These are phyloP conservation scores for Coenonympha arcania DNA, from an alignment of 2,888 invertebrate species.

Conservation along the genomic window DNA sequence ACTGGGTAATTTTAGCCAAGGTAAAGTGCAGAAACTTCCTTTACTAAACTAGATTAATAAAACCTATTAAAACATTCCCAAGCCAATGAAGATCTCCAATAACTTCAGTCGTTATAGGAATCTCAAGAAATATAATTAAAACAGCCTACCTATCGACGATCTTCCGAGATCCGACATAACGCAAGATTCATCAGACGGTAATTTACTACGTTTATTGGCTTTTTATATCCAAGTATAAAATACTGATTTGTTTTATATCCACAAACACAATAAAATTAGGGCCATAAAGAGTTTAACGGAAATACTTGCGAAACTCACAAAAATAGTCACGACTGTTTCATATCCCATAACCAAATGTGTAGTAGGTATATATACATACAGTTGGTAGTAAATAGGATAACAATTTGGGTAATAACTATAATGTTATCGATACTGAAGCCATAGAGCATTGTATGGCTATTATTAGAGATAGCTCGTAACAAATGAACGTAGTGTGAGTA, in stretches of 20 bases:
- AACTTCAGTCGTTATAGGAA: background rate
- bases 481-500: background rate
- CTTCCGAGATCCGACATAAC: background rate
- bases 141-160: background rate
- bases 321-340: background rate
- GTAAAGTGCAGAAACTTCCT: too few species aligned
- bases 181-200: constrained; percentile 3
- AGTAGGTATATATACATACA: background rate
- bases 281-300: constrained; percentile 2
- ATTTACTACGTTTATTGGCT: constrained; percentile 1
- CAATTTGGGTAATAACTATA: background rate
- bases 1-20: too few species aligned
- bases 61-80: background rate
- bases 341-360: background rate
- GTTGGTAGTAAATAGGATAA: background rate
- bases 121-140: background rate
- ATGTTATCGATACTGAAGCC: constrained; percentile 2
- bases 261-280: constrained; percentile 2
- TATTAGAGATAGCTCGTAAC: background rate
- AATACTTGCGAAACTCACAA: background rate
- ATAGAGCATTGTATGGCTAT: background rate
- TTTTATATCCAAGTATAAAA: constrained; percentile 6
- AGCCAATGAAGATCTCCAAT: background rate
- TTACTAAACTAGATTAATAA: background rate
- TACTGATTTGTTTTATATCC: constrained; percentile 5